Conservation (phyloP, 2,797 vertebrate genomes). For the Hypotaenidia philippensis region DNA sequence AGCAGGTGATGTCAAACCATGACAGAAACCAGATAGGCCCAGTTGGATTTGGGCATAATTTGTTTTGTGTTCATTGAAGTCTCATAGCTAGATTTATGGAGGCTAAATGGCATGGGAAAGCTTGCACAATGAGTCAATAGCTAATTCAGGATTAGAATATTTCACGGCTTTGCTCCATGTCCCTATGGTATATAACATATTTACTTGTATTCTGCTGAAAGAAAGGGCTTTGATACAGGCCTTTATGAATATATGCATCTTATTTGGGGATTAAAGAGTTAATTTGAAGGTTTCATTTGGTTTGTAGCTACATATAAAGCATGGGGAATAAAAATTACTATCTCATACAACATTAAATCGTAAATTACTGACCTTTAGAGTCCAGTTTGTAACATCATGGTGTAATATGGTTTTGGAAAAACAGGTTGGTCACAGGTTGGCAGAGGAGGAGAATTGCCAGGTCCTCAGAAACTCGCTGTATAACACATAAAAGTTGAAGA, state of each 20-base stretch:
- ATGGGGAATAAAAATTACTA: not conserved
- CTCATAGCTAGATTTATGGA: slow-evolving; percentile 65
- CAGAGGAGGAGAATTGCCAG: not conserved
- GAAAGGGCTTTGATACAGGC: not conserved
- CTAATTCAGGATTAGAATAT: slow-evolving; percentile 62
- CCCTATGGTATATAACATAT: not conserved
- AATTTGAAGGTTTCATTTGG: not conserved
- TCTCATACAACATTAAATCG: not conserved
- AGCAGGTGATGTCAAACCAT: slow-evolving; percentile 73
- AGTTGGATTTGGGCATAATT: slow-evolving; percentile 63
- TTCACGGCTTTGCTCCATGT: slow-evolving; percentile 23
- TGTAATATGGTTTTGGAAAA: not conserved
- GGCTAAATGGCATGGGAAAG: slow-evolving; percentile 64
- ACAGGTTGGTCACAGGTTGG: not conserved
- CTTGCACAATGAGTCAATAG: slow-evolving; percentile 44
- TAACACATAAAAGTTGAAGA: not conserved
- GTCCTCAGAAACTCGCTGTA: not conserved
- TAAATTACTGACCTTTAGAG: not conserved
- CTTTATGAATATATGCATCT: not conserved
- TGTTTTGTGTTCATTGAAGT: slow-evolving; percentile 61
- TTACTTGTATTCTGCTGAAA: slow-evolving; percentile 14
- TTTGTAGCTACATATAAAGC: not conserved
- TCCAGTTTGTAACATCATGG: not conserved
- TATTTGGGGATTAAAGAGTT: not conserved
- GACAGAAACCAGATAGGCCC: slow-evolving; percentile 74